These are phyloP conservation scores for Heterotilapia buettikoferi DNA, from an alignment of 2,113 vertebrate genomes.

Conservation along the genomic window DNA sequence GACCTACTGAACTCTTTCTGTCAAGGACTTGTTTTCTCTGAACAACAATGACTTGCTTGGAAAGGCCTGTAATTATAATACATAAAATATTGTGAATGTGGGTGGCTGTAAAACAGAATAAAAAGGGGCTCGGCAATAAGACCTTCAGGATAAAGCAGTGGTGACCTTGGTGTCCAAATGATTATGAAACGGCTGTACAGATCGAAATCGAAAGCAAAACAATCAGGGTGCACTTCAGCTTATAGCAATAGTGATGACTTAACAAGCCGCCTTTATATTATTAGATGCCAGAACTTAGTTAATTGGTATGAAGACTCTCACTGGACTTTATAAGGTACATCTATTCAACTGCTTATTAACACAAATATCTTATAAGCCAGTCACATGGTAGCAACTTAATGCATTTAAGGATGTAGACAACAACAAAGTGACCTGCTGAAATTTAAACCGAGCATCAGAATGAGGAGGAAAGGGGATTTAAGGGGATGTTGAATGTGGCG, in stretches of 20 bases:
- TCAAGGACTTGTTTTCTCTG: neutral
- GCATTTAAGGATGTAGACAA: neutral
- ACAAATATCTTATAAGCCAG: neutral
- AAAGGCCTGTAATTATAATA: neutral
- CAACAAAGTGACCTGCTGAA: neutral
- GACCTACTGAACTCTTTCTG: conserved; percentile 1
- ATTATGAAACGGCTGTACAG: neutral
- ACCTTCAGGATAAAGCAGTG: neutral
- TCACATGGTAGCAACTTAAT: neutral
- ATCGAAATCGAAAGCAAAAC: neutral
- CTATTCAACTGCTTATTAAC: neutral
- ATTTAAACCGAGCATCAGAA: neutral
- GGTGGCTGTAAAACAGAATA: neutral
- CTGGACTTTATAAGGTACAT: neutral
- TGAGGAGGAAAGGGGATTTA: neutral
- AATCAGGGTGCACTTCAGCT: neutral
- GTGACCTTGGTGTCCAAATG: neutral
- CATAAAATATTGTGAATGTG: neutral
- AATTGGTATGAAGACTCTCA: neutral
- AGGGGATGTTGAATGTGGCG: neutral
- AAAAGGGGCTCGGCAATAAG: neutral
- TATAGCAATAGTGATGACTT: neutral
- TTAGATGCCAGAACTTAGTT: neutral
- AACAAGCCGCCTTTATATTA: neutral
- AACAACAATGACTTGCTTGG: neutral